Conservation (phyloP, 2,797 vertebrate species). For the Adelosebastes latens region DNA sequence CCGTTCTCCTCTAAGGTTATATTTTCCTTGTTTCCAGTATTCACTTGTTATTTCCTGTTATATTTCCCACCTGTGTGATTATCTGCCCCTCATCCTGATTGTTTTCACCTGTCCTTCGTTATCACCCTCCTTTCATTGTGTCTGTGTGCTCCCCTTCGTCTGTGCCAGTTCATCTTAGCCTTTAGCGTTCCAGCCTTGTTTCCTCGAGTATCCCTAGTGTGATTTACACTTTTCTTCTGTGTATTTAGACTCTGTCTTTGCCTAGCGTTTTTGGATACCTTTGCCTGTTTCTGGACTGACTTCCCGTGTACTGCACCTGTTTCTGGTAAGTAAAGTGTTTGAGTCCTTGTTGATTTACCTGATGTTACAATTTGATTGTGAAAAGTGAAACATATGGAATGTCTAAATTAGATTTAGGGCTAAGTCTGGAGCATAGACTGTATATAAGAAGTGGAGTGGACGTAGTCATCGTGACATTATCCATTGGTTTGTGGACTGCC, state of each 20-base stretch:
- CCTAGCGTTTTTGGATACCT: accelerated
- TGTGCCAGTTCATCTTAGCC: neutral
- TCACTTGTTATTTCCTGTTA: too few species aligned
- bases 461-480: too few species aligned
- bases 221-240: neutral
- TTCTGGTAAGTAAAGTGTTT: too few species aligned
- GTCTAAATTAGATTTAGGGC: neutral
- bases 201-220: accelerated
- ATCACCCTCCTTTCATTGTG: neutral
- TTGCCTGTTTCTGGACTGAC: too few species aligned
- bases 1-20: too few species aligned
- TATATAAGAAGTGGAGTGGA: too few species aligned
- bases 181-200: neutral
- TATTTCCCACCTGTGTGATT: neutral
- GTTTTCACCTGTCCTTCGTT: neutral
- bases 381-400: neutral
- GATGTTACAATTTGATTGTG: neutral
- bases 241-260: neutral
- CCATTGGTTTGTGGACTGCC: too few species aligned
- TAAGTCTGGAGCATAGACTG: neutral
- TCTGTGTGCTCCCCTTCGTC: neutral
- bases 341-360: too few species aligned
- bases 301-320: too few species aligned
- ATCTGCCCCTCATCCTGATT: neutral
- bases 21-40: too few species aligned